These are phyloP conservation scores for Ammospiza nelsoni DNA, from an alignment of 2,113 vertebrate genomes.

Conservation along the genomic window DNA sequence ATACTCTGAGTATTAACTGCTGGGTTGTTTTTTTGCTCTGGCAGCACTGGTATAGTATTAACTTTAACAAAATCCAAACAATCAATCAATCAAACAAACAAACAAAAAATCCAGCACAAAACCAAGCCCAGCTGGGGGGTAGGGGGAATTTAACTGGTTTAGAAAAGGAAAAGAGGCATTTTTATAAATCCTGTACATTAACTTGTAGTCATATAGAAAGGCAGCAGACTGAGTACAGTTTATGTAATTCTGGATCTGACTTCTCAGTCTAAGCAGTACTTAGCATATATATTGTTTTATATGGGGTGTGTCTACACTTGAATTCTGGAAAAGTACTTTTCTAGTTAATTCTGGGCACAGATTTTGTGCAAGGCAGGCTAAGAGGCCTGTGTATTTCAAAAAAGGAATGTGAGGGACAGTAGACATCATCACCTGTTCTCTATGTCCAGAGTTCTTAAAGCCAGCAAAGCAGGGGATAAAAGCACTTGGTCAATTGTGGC, in stretches of 20 bases:
- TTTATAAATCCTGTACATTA: not conserved
- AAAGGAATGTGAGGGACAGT: not conserved
- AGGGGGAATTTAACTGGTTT: not conserved
- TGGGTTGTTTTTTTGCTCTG: not conserved
- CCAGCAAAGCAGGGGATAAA: not conserved
- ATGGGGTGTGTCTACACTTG: not conserved
- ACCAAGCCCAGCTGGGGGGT: not conserved
- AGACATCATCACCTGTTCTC: not conserved
- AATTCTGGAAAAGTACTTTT: not conserved
- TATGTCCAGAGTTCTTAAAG: not conserved
- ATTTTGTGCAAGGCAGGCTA: not conserved
- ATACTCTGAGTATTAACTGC: not conserved
- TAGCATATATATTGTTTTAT: not conserved
- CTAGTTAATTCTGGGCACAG: not conserved
- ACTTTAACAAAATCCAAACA: not conserved
- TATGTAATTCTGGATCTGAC: not conserved
- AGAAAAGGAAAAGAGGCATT: not conserved
- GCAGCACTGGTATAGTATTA: not conserved
- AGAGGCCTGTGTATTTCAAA: not conserved
- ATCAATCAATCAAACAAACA: not conserved
- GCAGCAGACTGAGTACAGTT: not conserved
- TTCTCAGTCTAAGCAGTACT: not conserved
- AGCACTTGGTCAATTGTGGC: not conserved
- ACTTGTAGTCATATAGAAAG: not conserved
- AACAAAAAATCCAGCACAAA: not conserved